Conservation (phyloP, 2,113 vertebrate species). For the Laticauda laticaudata region DNA sequence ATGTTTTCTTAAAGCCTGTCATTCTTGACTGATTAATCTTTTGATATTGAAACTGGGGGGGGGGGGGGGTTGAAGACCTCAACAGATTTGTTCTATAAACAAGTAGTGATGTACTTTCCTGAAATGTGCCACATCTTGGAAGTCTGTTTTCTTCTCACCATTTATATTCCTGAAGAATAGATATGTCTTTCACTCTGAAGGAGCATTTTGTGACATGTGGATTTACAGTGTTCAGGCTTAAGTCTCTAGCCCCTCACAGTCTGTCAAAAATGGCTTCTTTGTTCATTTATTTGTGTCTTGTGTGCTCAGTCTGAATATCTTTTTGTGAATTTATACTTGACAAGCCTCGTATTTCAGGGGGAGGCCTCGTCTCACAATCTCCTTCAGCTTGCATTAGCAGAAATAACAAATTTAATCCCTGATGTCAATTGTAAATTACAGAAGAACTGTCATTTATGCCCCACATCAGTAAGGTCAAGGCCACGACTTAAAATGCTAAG, state of each 20-base stretch:
- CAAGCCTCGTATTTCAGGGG: slow-evolving; percentile 81
- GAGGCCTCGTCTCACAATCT: slow-evolving; percentile 75
- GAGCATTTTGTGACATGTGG: slow-evolving; percentile 76
- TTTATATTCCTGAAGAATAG: slow-evolving; percentile 82
- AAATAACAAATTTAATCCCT: slow-evolving; percentile 82
- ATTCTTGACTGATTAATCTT: slow-evolving; percentile 53
- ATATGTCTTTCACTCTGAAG: slow-evolving; percentile 70
- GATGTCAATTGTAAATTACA: slow-evolving; percentile 82
- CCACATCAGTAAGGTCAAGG: slow-evolving; percentile 76
- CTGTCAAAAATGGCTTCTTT: slow-evolving; percentile 79
- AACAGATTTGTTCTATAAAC: slow-evolving; percentile 54
- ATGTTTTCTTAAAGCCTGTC: slow-evolving; percentile 34
- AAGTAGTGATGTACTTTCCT: slow-evolving; percentile 65
- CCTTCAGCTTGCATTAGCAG: slow-evolving; percentile 80
- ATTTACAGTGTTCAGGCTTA: slow-evolving; percentile 81
- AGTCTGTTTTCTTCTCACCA: slow-evolving; percentile 72
- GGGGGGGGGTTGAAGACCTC: slow-evolving; percentile 36
- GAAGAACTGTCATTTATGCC: slow-evolving; percentile 73
- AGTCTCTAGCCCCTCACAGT: slow-evolving; percentile 78
- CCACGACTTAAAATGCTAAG: slow-evolving; percentile 55
- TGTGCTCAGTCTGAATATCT: slow-evolving; percentile 80
- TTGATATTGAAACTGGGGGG: slow-evolving; percentile 36
- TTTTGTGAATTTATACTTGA: slow-evolving; percentile 83
- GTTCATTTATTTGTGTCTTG: slow-evolving; percentile 83
- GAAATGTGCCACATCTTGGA: slow-evolving; percentile 66